These are phyloP conservation scores for Astyanax mexicanus DNA, from an alignment of 2,797 vertebrate species.

Conservation along the genomic window DNA sequence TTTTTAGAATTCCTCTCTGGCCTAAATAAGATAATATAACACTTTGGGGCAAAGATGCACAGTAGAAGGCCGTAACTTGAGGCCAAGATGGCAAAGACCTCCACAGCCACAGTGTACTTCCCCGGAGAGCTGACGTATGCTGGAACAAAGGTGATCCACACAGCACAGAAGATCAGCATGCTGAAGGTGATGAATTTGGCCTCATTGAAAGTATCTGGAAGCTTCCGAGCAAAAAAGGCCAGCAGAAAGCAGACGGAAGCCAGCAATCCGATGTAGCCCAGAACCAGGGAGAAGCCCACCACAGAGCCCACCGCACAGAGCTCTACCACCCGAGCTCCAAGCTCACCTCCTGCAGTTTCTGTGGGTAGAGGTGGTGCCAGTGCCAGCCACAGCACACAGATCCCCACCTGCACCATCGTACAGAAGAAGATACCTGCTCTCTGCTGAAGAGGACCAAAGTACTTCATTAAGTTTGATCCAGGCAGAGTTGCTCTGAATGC, in stretches of 20 bases:
- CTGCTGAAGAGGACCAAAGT: conserved; percentile 75
- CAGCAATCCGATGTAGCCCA: conserved; percentile 78
- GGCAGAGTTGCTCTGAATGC: conserved; percentile 70
- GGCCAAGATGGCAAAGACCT: conserved; percentile 68
- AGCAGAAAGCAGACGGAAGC: conserved; percentile 70
- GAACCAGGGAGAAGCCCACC: conserved; percentile 75
- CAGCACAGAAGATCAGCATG: conserved; percentile 68
- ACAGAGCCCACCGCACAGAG: conserved; percentile 75
- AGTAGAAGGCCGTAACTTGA: conserved; percentile 65
- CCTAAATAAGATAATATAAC: conserved; percentile 71
- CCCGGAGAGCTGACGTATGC: conserved; percentile 68
- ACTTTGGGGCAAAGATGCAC: conserved; percentile 69
- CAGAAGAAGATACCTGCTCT: conserved; percentile 71
- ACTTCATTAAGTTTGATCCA: conserved; percentile 62
- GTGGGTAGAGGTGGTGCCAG: conserved; percentile 58
- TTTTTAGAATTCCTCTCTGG: conserved; percentile 74
- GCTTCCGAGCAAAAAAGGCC: conserved; percentile 66
- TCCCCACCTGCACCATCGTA: conserved; percentile 71
- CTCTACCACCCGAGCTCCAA: conserved; percentile 72
- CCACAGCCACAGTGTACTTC: conserved; percentile 66
- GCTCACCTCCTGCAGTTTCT: conserved; percentile 71
- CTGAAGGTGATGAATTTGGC: conserved; percentile 70
- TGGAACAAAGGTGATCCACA: conserved; percentile 67
- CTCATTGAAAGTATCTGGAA: conserved; percentile 68
- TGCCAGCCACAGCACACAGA: conserved; percentile 73